Evolutionary conservation across 2,113 vertebrate species (phyloP), one percentile per base, ranked within the genome.

Genomic region (Ammodytes marinus): DNA sequence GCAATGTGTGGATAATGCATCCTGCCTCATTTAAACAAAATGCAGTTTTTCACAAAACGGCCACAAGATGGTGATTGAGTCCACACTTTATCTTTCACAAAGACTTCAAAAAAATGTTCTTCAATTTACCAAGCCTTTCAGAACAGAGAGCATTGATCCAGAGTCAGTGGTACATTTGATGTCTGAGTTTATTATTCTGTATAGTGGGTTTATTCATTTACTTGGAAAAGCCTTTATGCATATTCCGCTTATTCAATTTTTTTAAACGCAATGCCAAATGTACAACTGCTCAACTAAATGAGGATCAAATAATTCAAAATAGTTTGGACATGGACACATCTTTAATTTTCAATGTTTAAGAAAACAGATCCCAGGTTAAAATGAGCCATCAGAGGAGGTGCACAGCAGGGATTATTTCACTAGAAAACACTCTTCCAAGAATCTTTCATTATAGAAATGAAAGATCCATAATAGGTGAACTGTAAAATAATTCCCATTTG

Each of bases 61-160:
- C 88, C 90, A 92, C 89, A 79, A 91, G 91, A 85, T 90, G 91
- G 91, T 43, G 58, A 69, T 69, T 13, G 77, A 67, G 17, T 17
- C 11, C 77, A 64, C 47, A 42, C 13, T 47, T 40, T 8, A 10
- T 8, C 2, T 64, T 54, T 65, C 12, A 54, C 52, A 59, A 12
- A 54, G 37, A 59, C 54, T 57, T 27, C 27, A 27, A n/a, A 49
- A 64, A 65, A 10, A 27, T 17, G 6, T 59, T 27, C 3, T 1
- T 1, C 2, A 15, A 12, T 19, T 69, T 0, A 50, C 42, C 35
- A 54, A 76, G 66, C 49, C 2, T 42, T 59, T 63, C 10, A 76
- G 82, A 85, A 47, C 60, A 52, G 68, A 73, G 35, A 59, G 54
- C 13, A 39, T 67, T 83, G 79, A 80, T 79, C 66, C 73, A 17